phyloP scores from a whole-genome alignment of 1,140 invertebrate species.

The Drosophila ananassae region DNA sequence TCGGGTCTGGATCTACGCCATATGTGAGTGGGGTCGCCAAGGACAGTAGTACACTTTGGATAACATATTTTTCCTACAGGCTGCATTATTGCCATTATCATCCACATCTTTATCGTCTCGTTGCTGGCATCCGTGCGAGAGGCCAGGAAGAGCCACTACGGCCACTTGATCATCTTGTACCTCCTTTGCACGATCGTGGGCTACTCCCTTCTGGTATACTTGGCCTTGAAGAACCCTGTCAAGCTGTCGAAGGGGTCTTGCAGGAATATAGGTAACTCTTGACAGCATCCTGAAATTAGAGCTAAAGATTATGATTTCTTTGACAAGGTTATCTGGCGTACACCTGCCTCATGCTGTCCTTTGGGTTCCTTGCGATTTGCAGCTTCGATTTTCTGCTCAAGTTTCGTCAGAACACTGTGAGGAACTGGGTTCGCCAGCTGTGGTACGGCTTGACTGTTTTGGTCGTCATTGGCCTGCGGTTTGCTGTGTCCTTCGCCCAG shows the following conservation, averaged over 20 bases:
- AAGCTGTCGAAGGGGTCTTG: slow-evolving; percentile 67
- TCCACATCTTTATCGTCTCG: slow-evolving; percentile 65
- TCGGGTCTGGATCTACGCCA: slow-evolving; percentile 77
- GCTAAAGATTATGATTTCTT: neutral
- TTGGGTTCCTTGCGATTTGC: slow-evolving; percentile 91
- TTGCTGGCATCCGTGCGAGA: slow-evolving; percentile 60
- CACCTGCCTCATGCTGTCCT: slow-evolving; percentile 90
- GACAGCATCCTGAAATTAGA: rapidly evolving
- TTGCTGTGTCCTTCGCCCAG: slow-evolving; percentile 85
- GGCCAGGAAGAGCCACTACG: slow-evolving; percentile 70
- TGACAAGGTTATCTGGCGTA: slow-evolving; percentile 87
- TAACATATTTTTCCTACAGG: slow-evolving; percentile 24
- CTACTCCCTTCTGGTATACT: slow-evolving; percentile 63
- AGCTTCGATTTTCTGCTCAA: slow-evolving; percentile 91
- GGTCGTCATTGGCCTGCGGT: slow-evolving; percentile 86
- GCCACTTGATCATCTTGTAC: slow-evolving; percentile 74
- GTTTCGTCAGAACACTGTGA: slow-evolving; percentile 85
- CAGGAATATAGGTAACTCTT: slow-evolving; percentile 63
- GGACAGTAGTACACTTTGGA: neutral
- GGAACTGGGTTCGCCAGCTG: slow-evolving; percentile 84
- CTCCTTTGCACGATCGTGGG: slow-evolving; percentile 59
- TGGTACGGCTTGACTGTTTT: slow-evolving; percentile 87
- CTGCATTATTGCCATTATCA: slow-evolving; percentile 71
- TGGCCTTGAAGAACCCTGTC: slow-evolving; percentile 73
- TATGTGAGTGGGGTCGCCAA: slow-evolving; percentile 51